Conservation (phyloP, 1,140 invertebrate species). For the Lithobius niger region DNA sequence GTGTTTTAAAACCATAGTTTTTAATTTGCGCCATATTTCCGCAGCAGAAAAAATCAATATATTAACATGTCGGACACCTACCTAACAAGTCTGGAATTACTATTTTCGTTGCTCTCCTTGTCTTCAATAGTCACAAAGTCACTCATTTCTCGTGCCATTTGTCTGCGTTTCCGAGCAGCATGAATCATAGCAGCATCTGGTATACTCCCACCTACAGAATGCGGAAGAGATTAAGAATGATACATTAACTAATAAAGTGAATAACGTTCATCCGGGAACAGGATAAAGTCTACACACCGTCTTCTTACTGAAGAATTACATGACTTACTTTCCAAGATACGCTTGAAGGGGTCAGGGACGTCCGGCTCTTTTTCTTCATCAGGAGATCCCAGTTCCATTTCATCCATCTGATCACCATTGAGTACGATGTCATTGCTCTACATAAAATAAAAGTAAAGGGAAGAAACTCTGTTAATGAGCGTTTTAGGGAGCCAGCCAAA, state of each 20-base stretch:
- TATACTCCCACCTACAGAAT: constrained; percentile 58
- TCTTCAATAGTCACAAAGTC: constrained; percentile 70
- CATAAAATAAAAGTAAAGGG: neutral
- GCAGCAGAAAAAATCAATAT: constrained; percentile 1
- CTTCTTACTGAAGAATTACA: neutral
- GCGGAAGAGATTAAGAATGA: too few relatives aligned
- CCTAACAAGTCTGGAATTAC: constrained; percentile 29
- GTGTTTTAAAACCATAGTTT: neutral
- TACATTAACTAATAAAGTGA: too few relatives aligned
- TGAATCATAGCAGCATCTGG: constrained; percentile 94
- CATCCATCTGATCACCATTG: constrained; percentile 19
- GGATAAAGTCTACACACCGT: neutral
- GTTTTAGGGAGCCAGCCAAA: too few relatives aligned
- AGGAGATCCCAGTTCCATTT: constrained; percentile 18
- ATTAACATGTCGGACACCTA: constrained; percentile 18
- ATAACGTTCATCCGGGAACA: too few relatives aligned
- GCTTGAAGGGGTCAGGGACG: constrained; percentile 45
- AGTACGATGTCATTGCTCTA: constrained; percentile 7
- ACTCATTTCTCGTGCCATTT: constrained; percentile 66
- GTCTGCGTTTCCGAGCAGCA: constrained; percentile 77
- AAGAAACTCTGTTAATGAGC: neutral
- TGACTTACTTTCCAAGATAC: constrained; percentile 49
- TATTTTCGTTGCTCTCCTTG: constrained; percentile 22
- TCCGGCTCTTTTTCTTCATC: constrained; percentile 16
- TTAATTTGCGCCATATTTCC: neutral